Base-by-base conservation (phyloP, 2,888 invertebrate species). In the Ganaspis brasiliensis region DNA sequence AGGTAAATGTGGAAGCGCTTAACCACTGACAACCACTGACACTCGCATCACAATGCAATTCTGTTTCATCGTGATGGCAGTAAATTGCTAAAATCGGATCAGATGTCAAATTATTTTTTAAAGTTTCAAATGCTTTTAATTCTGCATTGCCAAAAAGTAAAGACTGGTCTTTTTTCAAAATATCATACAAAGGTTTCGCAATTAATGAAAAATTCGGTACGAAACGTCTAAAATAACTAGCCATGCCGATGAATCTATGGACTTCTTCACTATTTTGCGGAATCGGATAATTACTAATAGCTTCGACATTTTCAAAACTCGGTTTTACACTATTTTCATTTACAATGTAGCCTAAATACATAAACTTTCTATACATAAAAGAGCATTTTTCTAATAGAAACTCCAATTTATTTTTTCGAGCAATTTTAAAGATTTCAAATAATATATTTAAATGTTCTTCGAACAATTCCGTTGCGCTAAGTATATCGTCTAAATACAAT, bases 1-100 rank as follows among this genome's bases (percentile, higher is more conserved):
- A 90, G 37, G 63, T 88, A 89, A 10, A 86, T 75, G 2, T 85
- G 83, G 19, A 89, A 88, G 10, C 87, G 77, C 14, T 82, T 72
- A 0, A 89, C 59, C 0, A 85, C 85, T n/a, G n/a, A n/a, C n/a
- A 83, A 0, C 80, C 81, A 3, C 21, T 14, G 5, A 79, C 59
- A 31, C 83, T 83, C 1, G 83, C 84, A n/a, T 83, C 83, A 14
- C 83, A 83, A 49, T 86, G 81, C 14, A 85, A 35, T 40, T 84
- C 82, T 4, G 76, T 84, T 24, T 82, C 80, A 0, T 73, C 55
- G 0, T 75, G 45, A 1, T 82, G 81, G 0, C 79, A 79, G 76
- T 78, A 82, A n/a, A 84, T 78, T 0, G 80, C 63, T 14, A 83
- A 74, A 57, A 81, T 59, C 21, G 80, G 81, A 19, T 70, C 21